These are phyloP conservation scores for Alloscopus bannaensis DNA, from an alignment of 2,888 invertebrate species.

Conservation along the genomic window DNA sequence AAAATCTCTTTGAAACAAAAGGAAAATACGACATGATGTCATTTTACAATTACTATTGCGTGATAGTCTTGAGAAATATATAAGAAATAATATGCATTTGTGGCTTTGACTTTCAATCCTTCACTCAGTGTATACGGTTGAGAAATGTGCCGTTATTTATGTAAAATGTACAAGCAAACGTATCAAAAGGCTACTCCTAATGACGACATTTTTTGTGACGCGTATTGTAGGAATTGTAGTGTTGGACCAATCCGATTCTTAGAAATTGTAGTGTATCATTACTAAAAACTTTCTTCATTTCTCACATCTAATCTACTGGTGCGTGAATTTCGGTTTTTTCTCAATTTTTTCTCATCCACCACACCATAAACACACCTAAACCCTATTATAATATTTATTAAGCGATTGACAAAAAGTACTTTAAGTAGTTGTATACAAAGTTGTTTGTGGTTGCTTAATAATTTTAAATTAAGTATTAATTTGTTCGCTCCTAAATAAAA, in stretches of 20 bases:
- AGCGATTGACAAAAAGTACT: too few species aligned
- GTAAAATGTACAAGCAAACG: slow-evolving; percentile 62
- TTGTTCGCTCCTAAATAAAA: neutral
- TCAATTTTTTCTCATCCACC: too few species aligned
- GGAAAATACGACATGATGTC: too few species aligned
- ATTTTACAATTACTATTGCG: neutral
- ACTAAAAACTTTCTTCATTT: too few species aligned
- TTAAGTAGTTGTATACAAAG: slow-evolving; percentile 46
- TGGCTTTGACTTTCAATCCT: slow-evolving; percentile 62
- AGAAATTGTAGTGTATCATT: too few species aligned
- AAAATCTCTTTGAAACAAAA: too few species aligned
- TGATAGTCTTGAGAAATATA: slow-evolving; percentile 15
- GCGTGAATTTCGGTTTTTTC: too few species aligned
- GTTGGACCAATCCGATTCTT: slow-evolving; percentile 40
- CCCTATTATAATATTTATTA: too few species aligned
- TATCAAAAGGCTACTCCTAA: slow-evolving; percentile 40
- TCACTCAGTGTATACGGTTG: slow-evolving; percentile 63
- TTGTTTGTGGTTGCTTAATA: neutral
- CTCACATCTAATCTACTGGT: too few species aligned
- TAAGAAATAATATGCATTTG: slow-evolving; percentile 27
- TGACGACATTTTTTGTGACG: neutral
- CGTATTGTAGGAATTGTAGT: neutral
- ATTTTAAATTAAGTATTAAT: neutral
- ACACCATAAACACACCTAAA: too few species aligned
- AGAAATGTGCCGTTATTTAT: slow-evolving; percentile 53